Base-by-base conservation (phyloP, 2,888 invertebrate species). In the Rhingia campestris region DNA sequence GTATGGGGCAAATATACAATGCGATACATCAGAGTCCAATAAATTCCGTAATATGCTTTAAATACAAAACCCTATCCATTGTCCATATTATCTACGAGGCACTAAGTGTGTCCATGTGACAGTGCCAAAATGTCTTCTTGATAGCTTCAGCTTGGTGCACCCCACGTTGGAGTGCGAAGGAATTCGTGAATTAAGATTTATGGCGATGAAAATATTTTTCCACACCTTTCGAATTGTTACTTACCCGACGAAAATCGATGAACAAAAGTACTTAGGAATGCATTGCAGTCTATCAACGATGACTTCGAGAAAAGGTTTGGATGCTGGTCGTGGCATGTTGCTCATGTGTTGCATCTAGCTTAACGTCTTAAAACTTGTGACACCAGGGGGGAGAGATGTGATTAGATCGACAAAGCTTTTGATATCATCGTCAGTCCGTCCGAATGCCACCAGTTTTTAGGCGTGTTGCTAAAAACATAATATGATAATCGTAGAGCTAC, bases 161-260 rank as follows among this genome's bases (percentile, higher is more conserved):
- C 53, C 59, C 64, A 32, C 37, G 37, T 63, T 74, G 30, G n/a
- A 22, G 41, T 72, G 53, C n/a, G 45, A 56, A 51, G 41, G 74
- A 51, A 54, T 64, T 75, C 37, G 41, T 51, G 74, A 84, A 84
- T 84, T 74, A 84, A 84, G 84, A 84, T 84, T 84, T 84, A 84
- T 84, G 84, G 84, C 84, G 84, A 84, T 75, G 84, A 84, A 84
- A 84, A 84, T 80, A 84, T 84, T 84, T 82, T 72, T 84, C 84
- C 84, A 80, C 84, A 84, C 80, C 84, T 84, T 84, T 74, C 75
- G 70, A 61, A 74, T 79, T 82, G 67, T 82, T 79, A 79, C 79
- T 77, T 69, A 79, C 47, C 59, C 49, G 30, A 12, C 30, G 58
- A 63, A 66, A 70, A 84, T 80, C 80, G 84, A 84, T 84, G 84